These are phyloP conservation scores for Dusona sp. DNA, from an alignment of 2,888 invertebrate genomes.

Conservation along the genomic window DNA sequence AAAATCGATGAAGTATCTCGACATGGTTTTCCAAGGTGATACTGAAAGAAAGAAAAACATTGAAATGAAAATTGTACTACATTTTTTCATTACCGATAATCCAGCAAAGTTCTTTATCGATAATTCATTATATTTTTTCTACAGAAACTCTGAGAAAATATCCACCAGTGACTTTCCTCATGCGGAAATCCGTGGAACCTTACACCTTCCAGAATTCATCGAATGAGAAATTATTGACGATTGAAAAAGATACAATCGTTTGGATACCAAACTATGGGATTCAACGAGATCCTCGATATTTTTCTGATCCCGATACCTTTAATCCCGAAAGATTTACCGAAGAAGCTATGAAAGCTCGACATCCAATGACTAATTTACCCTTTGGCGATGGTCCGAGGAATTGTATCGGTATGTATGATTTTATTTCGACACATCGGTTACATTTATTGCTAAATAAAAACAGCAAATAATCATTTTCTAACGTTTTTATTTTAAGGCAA, in stretches of 20 bases:
- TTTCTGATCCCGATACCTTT: slow-evolving; percentile 77
- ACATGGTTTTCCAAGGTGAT: slow-evolving; percentile 82
- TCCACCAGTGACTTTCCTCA: slow-evolving; percentile 81
- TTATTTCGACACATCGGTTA: background rate
- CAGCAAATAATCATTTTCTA: background rate
- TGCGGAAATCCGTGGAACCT: slow-evolving; percentile 77
- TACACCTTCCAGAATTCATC: slow-evolving; percentile 38
- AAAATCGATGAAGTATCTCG: no score
- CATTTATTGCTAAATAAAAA: background rate
- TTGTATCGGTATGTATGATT: no score
- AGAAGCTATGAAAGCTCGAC: no score
- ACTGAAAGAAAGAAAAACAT: background rate
- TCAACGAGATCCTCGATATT: slow-evolving; percentile 75
- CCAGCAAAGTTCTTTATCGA: background rate
- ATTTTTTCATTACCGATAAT: background rate
- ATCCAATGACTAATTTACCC: slow-evolving; percentile 75
- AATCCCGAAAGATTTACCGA: no score
- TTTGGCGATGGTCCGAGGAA: slow-evolving; percentile 81
- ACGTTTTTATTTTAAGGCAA: slow-evolving; percentile 71
- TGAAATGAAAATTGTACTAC: background rate
- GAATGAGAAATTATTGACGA: slow-evolving; percentile 66
- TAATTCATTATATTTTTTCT: slow-evolving; percentile 11
- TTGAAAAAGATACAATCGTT: slow-evolving; percentile 71
- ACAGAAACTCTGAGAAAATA: slow-evolving; percentile 85
- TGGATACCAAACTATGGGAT: slow-evolving; percentile 73